These are phyloP conservation scores for Diplazon laetatorius DNA, from an alignment of 2,888 invertebrate species.

Conservation along the genomic window DNA sequence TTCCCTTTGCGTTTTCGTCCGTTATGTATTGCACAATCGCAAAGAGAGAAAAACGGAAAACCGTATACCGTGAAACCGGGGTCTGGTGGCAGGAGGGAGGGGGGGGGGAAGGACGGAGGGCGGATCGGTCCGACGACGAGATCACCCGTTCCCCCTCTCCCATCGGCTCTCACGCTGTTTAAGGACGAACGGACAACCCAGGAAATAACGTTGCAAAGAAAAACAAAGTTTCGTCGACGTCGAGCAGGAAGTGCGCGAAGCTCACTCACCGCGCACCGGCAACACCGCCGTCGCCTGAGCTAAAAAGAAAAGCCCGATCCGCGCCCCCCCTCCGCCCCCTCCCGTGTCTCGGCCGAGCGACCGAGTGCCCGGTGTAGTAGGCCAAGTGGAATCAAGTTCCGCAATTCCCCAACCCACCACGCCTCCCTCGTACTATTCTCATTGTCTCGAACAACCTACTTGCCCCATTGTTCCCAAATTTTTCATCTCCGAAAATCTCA, in stretches of 20 bases:
- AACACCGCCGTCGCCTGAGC: slow-evolving; percentile 63
- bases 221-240: slow-evolving; percentile 68
- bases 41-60: slow-evolving; percentile 59
- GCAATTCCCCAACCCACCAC: slow-evolving; percentile 60
- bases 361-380: slow-evolving; percentile 81
- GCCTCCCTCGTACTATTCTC: slow-evolving; percentile 42
- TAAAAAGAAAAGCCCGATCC: slow-evolving; percentile 77
- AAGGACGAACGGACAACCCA: slow-evolving; percentile 15
- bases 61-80: slow-evolving; percentile 54
- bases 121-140: not conserved
- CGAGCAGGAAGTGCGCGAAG: slow-evolving; percentile 73
- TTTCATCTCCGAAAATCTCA: no score
- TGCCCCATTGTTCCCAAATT: not conserved
- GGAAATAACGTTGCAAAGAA: slow-evolving; percentile 69
- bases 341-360: slow-evolving; percentile 67
- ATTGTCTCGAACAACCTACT: slow-evolving; percentile 50
- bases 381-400: slow-evolving; percentile 80
- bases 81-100: no score
- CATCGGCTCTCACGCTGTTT: not conserved
- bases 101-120: slow-evolving; percentile 23
- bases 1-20: slow-evolving; percentile 53
- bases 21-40: slow-evolving; percentile 52
- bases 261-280: slow-evolving; percentile 25
- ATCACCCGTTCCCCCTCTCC: not conserved
- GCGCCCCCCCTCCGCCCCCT: no score